Conservation (phyloP, 92 coral and sea anemone species). For the Chrysogorgia sp. region DNA sequence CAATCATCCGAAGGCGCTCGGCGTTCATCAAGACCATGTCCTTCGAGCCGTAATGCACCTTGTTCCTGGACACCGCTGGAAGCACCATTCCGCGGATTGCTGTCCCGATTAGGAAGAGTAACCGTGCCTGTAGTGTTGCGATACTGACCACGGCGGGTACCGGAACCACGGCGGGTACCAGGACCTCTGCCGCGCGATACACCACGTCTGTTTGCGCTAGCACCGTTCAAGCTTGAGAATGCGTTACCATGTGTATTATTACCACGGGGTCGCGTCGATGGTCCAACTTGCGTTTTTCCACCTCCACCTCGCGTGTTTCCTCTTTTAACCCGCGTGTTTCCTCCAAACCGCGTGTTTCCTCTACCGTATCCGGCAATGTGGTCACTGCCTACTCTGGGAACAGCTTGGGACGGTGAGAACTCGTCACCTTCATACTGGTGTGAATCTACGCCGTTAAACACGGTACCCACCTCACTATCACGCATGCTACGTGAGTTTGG, state of each 20-base stretch:
- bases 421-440: background rate
- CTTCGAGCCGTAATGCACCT: background rate
- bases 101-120: slow-evolving; percentile 1
- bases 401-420: background rate
- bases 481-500: too few relatives aligned
- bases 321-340: background rate
- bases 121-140: slow-evolving; percentile 3
- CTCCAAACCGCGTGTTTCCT: background rate
- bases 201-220: background rate
- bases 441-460: too few relatives aligned
- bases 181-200: background rate
- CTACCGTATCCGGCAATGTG: background rate
- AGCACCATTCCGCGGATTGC: background rate
- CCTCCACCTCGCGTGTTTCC: background rate
- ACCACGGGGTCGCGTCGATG: background rate
- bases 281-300: too few relatives aligned
- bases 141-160: background rate
- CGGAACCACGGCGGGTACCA: background rate
- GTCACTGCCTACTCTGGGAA: background rate
- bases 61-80: background rate
- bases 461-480: too few relatives aligned
- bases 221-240: background rate
- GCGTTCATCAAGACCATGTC: background rate
- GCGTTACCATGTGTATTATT: background rate
- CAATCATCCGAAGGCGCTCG: background rate